Base-by-base conservation (phyloP, 2,888 invertebrate genomes). In the Hedya salicella region DNA sequence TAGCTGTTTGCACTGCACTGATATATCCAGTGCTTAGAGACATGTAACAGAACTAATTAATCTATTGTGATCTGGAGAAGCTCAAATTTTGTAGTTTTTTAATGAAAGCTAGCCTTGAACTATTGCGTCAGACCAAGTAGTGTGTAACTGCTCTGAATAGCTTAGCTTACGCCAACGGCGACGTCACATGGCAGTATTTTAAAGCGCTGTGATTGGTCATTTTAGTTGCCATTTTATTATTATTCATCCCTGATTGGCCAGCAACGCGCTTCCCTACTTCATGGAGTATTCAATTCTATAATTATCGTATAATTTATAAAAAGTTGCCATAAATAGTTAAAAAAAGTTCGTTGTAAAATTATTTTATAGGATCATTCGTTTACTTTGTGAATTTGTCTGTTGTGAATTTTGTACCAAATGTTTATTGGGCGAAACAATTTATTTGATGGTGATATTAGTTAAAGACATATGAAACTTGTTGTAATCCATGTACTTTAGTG, bases 361-460 rank as follows among this genome's bases (percentile, higher is more conserved):
- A 72, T 71, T 75, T 76, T 69, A 72, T 75, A 74, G 73, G 75
- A 76, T 71, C 71, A 76, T 79, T 81, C 78, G 78, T 83, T 86
- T 78, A 76, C 73, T 78, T 71, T 70, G 57, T 65, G 73, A 69
- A 81, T 81, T 81, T 80, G 75, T 81, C 80, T 87, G 87, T 88
- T 88, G 83, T 86, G 78, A 78, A 78, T 83, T 84, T 78, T 82
- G 79, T 81, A 81, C 78, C 77, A 78, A 80, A 82, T 85, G 68
- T 79, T 84, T 78, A 81, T 84, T 81, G 79, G 82, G 79, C 83
- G 81, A 72, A 76, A 74, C 71, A 73, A 78, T 80, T 83, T 75
- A 81, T 86, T 86, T 78, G 75, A 81, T 81, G 86, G 88, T 88
- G 89, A 88, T 89, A 89, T 83, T 88, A 88, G 89, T 80, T 87